A percentile compares a stretch with the other conserved stretches of the same genome.
These are phyloP conservation scores for Gnathonemus longibarbis DNA, from an alignment of 2,113 vertebrate genomes.

Conservation along the genomic window DNA sequence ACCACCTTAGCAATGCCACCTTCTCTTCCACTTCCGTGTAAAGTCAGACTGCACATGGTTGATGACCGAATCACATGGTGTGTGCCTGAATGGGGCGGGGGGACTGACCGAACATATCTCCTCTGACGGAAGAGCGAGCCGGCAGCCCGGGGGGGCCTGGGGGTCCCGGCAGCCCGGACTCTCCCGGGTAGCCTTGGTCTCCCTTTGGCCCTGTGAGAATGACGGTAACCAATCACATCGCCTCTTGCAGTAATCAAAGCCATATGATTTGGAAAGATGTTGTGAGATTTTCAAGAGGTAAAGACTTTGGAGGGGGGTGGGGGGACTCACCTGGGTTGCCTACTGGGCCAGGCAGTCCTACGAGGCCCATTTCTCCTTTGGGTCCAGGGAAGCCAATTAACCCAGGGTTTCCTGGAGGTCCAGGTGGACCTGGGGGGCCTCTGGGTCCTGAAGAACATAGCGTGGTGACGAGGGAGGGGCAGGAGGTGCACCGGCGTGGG, in stretches of 20 bases:
- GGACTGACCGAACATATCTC: conserved; percentile 66
- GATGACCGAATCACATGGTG: neutral
- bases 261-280: neutral
- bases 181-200: conserved; percentile 70
- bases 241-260: neutral
- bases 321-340: conserved; percentile 67
- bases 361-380: conserved; percentile 55
- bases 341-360: conserved; percentile 58
- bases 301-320: neutral
- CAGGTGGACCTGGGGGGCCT: conserved; percentile 47
- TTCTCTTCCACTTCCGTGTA: neutral
- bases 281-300: neutral
- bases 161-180: conserved; percentile 58
- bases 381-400: conserved; percentile 40
- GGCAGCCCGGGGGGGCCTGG: conserved; percentile 17
- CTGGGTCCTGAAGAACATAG: conserved; percentile 25
- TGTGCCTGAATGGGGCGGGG: neutral
- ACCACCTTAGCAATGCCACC: neutral
- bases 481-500: neutral
- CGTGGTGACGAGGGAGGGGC: neutral
- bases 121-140: conserved; percentile 45
- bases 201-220: conserved; percentile 54
- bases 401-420: conserved; percentile 55
- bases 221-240: neutral
- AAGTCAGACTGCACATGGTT: neutral